Evolutionary conservation across 1,140 invertebrate species (phyloP), one percentile per base, ranked within the genome.

Genomic region (Drosophila rhopaloa): DNA sequence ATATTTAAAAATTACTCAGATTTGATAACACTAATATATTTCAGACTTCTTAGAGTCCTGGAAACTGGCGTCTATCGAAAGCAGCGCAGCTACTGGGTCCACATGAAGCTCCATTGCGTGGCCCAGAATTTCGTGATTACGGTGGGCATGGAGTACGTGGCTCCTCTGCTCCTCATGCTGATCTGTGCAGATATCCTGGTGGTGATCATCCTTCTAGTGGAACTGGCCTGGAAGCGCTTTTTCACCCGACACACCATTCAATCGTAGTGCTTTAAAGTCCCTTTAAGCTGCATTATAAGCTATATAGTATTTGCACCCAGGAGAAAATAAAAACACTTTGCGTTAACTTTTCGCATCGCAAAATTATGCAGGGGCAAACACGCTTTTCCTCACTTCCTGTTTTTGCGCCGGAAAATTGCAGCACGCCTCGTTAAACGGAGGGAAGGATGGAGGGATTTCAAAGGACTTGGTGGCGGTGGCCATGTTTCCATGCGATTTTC

Each of bases 91-190:
- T 53, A 81, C 38, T 92, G 89, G 89, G 59, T 79, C 4, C 79
- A 73, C 55, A 74, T 73, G 54, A 80, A 81, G 50, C 47, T 92
- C 5, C 78, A 81, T n/a, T 92, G 91, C 41, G 86, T 73, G 57
- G 70, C 91, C 3, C 78, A 82, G 57, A 91, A 79, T 37, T 83
- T 81, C 62, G 73, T 91, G 13, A 81, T 91, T 32, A 86, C 67
- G 44, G 91, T 92, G 24, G 90, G 91, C 54, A 84, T 92, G 80
- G 91, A 92, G 27, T 92, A 92, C 48, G 79, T 91, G 47, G 91
- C 86, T 0, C 89, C 91, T 0, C 65, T 92, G n/a, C 90, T 92
- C 51, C 75, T 91, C 16, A 88, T 91, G 81, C 54, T 91, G 48
- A 43, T 84, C 51, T 75, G 65, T 27, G 71, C 76, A 46, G 90